phyloP scores from a whole-genome alignment of 2,113 vertebrate genomes.

The Climacteris rufus region DNA sequence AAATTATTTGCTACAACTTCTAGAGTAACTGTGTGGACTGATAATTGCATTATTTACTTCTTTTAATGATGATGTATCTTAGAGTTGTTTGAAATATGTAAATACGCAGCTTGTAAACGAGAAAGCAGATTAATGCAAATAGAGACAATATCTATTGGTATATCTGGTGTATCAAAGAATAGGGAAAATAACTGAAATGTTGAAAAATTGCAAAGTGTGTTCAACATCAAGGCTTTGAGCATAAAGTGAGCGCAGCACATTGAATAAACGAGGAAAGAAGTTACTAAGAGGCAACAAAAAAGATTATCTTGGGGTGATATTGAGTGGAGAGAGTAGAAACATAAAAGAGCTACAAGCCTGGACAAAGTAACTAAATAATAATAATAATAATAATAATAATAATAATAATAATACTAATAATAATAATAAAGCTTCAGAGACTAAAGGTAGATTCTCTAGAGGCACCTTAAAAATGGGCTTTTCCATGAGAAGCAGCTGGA shows the following conservation, averaged over 20 bases:
- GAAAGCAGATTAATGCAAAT: not conserved
- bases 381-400: not conserved
- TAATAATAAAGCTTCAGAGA: not conserved
- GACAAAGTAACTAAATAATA: not conserved
- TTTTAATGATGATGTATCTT: not conserved
- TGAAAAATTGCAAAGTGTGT: not conserved
- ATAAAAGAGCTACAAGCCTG: not conserved
- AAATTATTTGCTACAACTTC: not conserved
- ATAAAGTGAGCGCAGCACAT: not conserved
- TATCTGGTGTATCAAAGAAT: not conserved
- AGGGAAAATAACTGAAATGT: not conserved
- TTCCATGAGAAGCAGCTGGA: not conserved
- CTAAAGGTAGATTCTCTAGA: not conserved
- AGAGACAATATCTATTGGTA: not conserved
- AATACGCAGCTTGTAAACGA: not conserved
- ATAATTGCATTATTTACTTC: not conserved
- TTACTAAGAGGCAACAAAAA: not conserved
- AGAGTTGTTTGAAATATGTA: not conserved
- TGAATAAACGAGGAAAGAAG: not conserved
- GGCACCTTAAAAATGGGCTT: not conserved
- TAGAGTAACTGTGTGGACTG: not conserved
- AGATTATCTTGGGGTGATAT: not conserved
- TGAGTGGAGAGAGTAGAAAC: not conserved
- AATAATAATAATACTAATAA: not conserved
- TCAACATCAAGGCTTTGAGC: not conserved